Evolutionary conservation across 2,888 invertebrate species (phyloP), one percentile per base, ranked within the genome.

Genomic region (Nezara viridula): DNA sequence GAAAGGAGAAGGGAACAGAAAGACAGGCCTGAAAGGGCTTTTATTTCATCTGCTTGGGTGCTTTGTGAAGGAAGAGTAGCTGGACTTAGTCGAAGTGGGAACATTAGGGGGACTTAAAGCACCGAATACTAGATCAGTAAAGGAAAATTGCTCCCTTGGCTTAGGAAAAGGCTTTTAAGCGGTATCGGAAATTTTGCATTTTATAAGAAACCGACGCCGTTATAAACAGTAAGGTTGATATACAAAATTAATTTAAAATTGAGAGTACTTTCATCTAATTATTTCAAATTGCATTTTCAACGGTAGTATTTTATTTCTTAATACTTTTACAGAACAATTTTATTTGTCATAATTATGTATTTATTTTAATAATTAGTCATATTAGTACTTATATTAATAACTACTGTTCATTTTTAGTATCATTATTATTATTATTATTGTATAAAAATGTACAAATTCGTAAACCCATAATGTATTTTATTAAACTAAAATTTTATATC

Each of bases 11-110:
- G 44, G 81, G 24, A 24, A 81, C 81, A 81, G 81, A 73, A 73
- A 32, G 66, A 66, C 66, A 66, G 66, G 32, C 16, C 44, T 81
- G 44, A 81, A 81, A 81, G 81, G 81, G 81, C 81, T 81, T 81
- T 81, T 81, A 81, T 40, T 81, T 81, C 81, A 81, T 81, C 81
- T 81, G 44, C 44, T 44, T 40, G 81, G 81, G 44, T n/a, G 44
- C 81, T 81, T 81, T 81, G 40, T 81, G 44, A 16, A 81, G 81
- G 44, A 81, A 81, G 81, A 81, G 81, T 81, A 81, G 81, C 81
- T n/a, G 81, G 81, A 81, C 81, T 81, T 81, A 47, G 44, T 40
- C 24, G 44, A 81, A 47, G 81, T 81, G 44, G 66, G 66, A 73
- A 73, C 66, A 73, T 73, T 73, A 73, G 37, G 66, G 66, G 66